Base-by-base conservation (phyloP, 2,797 vertebrate species). In the Salarias fasciatus region DNA sequence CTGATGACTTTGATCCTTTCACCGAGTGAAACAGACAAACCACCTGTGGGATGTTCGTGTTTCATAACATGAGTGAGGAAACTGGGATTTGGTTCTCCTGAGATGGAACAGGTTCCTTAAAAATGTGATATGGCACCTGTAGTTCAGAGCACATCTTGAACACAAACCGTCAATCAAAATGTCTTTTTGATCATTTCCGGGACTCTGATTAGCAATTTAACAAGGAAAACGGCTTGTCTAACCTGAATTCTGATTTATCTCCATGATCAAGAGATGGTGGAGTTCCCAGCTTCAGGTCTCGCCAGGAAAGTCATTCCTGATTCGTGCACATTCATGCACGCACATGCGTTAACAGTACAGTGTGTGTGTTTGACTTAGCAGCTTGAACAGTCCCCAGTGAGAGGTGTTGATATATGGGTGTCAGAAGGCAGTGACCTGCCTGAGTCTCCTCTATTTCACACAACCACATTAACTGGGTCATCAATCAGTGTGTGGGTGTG, bases 401-500 rank as follows among this genome's bases (percentile, higher is more conserved):
- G 73, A 43, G 57, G 52, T 71, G 82, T 52, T 87, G 86, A 88
- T 78, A 68, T 77, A 87, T 86, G 76, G 53, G 75, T 77, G 77
- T 85, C 81, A 85, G 67, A 46, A 76, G 54, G 64, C 70, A 63
- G 44, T 61, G 85, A 84, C 81, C 84, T 83, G 69, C 57, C 58
- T 61, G 45, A 64, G 63, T 81, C 72, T 73, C 71, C 63, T 76
- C 75, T 56, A 56, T 74, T 89, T 87, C 72, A 83, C 83, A 82
- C 45, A 80, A 36, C 61, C 57, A 59, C 59, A 80, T 86, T 75
- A 83, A 77, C 74, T 63, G 38, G 53, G 64, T 78, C 82, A 87
- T 84, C 70, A 83, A 74, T 87, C 84, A 69, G 63, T 75, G 54
- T 51, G 53, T 67, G 57, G 53, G 60, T 55, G 33, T 45, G 50